A percentile compares a stretch with the other conserved stretches of the same genome.
These are phyloP conservation scores for Julus scanicus DNA, from an alignment of 2,888 invertebrate genomes.

Conservation along the genomic window DNA sequence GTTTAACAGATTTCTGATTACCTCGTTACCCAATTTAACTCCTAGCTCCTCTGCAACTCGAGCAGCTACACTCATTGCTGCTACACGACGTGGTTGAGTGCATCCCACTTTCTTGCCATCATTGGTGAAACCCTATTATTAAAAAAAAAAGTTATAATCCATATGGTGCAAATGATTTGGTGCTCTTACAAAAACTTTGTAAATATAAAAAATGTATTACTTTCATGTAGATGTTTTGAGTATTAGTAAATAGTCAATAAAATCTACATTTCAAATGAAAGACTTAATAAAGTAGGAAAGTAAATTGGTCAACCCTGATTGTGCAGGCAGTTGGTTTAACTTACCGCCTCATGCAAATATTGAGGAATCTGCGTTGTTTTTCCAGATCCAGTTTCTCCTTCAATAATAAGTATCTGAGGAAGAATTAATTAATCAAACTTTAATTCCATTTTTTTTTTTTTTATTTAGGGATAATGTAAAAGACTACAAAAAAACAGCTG, in stretches of 20 bases:
- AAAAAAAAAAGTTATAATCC: background rate
- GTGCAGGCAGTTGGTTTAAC: slow-evolving; percentile 59
- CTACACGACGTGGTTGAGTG: slow-evolving; percentile 96
- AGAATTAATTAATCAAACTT: background rate
- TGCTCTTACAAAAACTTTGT: background rate
- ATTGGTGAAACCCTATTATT: slow-evolving; percentile 65
- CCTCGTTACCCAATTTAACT: slow-evolving; percentile 84
- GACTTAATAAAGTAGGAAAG: too few relatives aligned
- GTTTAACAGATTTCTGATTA: slow-evolving; percentile 67
- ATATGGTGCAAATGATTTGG: background rate
- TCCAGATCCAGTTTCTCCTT: slow-evolving; percentile 80
- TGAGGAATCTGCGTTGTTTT: slow-evolving; percentile 73
- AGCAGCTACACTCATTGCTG: slow-evolving; percentile 99
- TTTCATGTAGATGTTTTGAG: too few relatives aligned
- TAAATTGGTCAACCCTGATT: too few relatives aligned
- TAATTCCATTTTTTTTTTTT: background rate
- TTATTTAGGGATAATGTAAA: background rate
- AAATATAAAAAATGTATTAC: too few relatives aligned
- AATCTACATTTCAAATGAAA: too few relatives aligned
- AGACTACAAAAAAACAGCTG: background rate
- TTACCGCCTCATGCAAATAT: slow-evolving; percentile 70
- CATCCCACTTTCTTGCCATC: slow-evolving; percentile 93
- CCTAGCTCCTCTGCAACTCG: slow-evolving; percentile 98
- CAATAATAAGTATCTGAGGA: slow-evolving; percentile 84
- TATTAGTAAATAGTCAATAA: too few relatives aligned